phyloP scores from a whole-genome alignment of 1,140 invertebrate species.

The Sinella curviseta region DNA sequence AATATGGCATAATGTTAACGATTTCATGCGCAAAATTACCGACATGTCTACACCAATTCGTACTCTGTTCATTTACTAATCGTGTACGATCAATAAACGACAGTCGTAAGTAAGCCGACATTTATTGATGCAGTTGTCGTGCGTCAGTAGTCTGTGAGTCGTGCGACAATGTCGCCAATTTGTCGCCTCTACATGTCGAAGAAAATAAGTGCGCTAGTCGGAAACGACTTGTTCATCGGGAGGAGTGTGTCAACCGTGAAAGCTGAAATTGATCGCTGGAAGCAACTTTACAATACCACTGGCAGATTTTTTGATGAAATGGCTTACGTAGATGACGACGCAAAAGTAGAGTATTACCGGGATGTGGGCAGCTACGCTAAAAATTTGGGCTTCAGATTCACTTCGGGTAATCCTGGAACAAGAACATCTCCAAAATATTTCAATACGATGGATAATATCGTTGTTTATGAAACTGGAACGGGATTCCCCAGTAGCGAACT shows the following conservation, averaged over 20 bases:
- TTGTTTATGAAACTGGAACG: conserved; percentile 29
- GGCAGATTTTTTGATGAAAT: conserved; percentile 46
- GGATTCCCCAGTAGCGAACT: conserved; percentile 16
- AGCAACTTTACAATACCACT: neutral
- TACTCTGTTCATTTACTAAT: too few relatives aligned
- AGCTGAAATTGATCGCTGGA: conserved; percentile 32
- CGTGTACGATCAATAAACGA: too few relatives aligned
- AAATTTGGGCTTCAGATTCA: conserved; percentile 21
- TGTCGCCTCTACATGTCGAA: too few relatives aligned
- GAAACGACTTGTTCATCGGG: conserved; percentile 5
- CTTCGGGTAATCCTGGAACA: conserved; percentile 40
- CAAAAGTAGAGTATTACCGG: conserved; percentile 23
- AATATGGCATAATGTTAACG: too few relatives aligned
- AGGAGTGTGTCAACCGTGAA: neutral
- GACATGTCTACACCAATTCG: too few relatives aligned
- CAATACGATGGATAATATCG: conserved; percentile 34
- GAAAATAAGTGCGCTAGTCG: too few relatives aligned
- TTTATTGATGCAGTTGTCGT: too few relatives aligned
- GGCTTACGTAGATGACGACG: neutral
- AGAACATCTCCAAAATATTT: conserved; percentile 19
- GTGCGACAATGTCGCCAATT: too few relatives aligned
- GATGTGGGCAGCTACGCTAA: conserved; percentile 30
- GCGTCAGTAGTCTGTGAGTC: too few relatives aligned
- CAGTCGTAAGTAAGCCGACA: too few relatives aligned
- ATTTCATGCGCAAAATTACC: too few relatives aligned